These are phyloP conservation scores for Iphiclides podalirius DNA, from an alignment of 2,888 invertebrate genomes.

Conservation along the genomic window DNA sequence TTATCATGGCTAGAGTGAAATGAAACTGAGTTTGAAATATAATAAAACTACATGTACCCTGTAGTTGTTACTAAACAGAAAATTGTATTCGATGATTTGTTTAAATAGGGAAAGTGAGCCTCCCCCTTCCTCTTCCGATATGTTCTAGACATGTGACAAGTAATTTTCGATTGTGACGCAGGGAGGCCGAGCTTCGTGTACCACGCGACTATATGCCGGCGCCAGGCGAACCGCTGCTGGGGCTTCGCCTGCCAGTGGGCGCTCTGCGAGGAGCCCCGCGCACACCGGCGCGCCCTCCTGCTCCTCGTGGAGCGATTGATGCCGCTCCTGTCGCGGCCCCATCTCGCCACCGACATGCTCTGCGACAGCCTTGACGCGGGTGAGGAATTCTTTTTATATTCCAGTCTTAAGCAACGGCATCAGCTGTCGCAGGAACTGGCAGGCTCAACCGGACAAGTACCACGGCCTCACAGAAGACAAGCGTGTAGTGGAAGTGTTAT, in stretches of 20 bases:
- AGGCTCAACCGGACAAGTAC: too few relatives aligned
- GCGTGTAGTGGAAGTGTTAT: too few relatives aligned
- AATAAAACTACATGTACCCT: too few relatives aligned
- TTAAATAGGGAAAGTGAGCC: too few relatives aligned
- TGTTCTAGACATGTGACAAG: too few relatives aligned
- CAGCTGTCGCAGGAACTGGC: too few relatives aligned
- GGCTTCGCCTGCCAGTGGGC: constrained; percentile 87
- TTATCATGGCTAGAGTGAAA: too few relatives aligned
- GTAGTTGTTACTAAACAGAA: too few relatives aligned
- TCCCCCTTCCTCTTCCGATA: too few relatives aligned
- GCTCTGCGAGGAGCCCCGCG: constrained; percentile 77
- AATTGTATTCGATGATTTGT: too few relatives aligned
- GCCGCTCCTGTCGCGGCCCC: constrained; percentile 88
- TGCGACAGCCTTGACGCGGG: constrained; percentile 93
- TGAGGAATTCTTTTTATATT: constrained; percentile 45
- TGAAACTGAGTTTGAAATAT: too few relatives aligned
- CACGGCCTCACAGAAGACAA: too few relatives aligned
- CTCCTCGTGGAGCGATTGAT: constrained; percentile 91
- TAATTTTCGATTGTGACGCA: constrained; percentile 30
- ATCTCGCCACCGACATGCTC: constrained; percentile 93
- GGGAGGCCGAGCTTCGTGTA: constrained; percentile 75
- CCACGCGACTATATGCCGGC: constrained; percentile 72
- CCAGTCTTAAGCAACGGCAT: not conserved
- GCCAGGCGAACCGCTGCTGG: constrained; percentile 88
- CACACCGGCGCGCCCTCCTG: constrained; percentile 89